Evolutionary conservation across 2,888 invertebrate species (phyloP).

Genomic region (Phaedon cochleariae): DNA sequence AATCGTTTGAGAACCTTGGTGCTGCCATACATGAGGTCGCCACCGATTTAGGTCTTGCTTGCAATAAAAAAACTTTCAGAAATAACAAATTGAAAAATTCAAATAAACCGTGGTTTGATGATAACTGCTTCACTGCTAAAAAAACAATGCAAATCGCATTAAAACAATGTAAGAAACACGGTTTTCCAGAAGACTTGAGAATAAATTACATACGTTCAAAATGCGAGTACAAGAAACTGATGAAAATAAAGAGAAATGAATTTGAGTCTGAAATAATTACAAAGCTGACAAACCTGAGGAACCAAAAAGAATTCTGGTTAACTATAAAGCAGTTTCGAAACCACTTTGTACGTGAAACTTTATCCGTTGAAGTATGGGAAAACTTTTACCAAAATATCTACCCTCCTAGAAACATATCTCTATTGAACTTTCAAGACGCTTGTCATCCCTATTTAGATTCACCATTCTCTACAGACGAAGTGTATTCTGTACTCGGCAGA

Average conservation of each 20-base stretch:
- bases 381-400: background rate
- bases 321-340: too few relatives aligned
- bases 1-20: background rate
- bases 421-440: background rate
- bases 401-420: background rate
- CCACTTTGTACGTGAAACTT: too few relatives aligned
- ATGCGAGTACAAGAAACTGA: constrained; percentile 12
- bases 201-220: constrained; percentile 7
- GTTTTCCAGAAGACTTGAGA: background rate
- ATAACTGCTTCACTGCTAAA: constrained; percentile 7
- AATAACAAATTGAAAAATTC: background rate
- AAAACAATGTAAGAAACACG: constrained; percentile 10
- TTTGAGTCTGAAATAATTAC: background rate
- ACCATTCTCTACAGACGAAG: background rate
- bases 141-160: constrained; percentile 14
- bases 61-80: background rate
- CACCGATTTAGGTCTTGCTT: background rate
- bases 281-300: too few relatives aligned
- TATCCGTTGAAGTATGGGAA: background rate
- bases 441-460: background rate
- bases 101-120: background rate
- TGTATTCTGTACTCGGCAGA: too few relatives aligned
- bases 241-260: constrained; percentile 3
- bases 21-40: background rate
- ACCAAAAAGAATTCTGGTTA: too few relatives aligned